Base-by-base conservation (phyloP, 2,888 invertebrate species). In the Leucoma salicis region DNA sequence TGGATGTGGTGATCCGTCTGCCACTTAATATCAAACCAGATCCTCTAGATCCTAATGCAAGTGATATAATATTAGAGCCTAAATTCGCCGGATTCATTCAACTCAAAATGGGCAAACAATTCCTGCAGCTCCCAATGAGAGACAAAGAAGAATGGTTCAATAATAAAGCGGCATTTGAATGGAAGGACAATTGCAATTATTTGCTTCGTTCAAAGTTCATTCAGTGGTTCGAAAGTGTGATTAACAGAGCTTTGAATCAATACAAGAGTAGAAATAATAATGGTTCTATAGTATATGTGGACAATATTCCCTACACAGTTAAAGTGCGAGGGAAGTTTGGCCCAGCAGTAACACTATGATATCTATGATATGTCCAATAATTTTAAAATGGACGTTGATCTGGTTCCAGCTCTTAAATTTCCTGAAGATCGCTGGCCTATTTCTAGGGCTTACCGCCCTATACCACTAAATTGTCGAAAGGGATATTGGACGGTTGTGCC, bases 271-370 rank as follows among this genome's bases (percentile, higher is more conserved):
- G 35, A 2, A 7, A 0, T 11, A 36, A 51, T 3, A 44, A 48
- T 0, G 14, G 35, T 0, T 63, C 61, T 0, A 11, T 56, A 7
- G 64, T 48, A 14, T 47, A 47, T 10, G 73, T 85, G 12, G 59
- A 65, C 2, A 90, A 87, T 0, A 81, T 87, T 0, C 78, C 83
- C 0, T 91, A 85, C 34, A 50, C 49, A 0, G 69, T 83, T 3
- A 37, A 55, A 2, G 29, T 29, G 1, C 59, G 52, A 1, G 73
- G 78, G 0, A 70, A 77, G 27, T 76, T 82, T 0, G 91, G 91
- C 0, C 92, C 93, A 0, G 92, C 93, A 0, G 78, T 90, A 53
- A 92, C 92, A 0, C 43, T 92, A 7, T 69, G n/a, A 66, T 15
- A 69, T 92, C n/a, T 56, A 63, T 35, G 72, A 75, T 34, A 3